A percentile compares a stretch with the other conserved stretches of the same genome.
Conservation (phyloP, 2,888 invertebrate genomes). For the Coenonympha glycerion region DNA sequence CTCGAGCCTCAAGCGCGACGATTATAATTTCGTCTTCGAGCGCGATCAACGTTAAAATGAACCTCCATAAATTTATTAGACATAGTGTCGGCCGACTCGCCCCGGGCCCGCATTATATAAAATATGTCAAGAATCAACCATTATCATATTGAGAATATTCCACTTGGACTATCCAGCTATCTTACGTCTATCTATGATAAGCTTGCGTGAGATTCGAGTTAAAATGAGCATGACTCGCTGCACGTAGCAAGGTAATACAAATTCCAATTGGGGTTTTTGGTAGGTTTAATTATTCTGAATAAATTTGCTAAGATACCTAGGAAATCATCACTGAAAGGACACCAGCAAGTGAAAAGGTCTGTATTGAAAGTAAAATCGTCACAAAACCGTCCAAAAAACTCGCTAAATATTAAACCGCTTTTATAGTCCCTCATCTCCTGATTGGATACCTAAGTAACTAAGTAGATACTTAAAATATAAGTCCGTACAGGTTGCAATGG, state of each 20-base stretch:
- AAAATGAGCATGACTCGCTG: constrained; percentile 42
- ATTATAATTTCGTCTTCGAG: constrained; percentile 65
- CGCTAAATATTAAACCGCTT: no score
- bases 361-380: no score
- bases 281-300: not conserved
- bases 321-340: no score
- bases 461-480: no score
- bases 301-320: not conserved
- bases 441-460: no score
- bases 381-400: no score
- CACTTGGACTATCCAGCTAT: constrained; percentile 45
- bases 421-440: no score
- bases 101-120: constrained; percentile 70
- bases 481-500: no score
- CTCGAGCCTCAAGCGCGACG: constrained; percentile 68
- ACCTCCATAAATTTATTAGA: constrained; percentile 75
- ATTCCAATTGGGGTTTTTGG: constrained; percentile 9
- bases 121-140: constrained; percentile 75
- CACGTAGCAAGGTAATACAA: constrained; percentile 27
- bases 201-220: constrained; percentile 36
- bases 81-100: constrained; percentile 70
- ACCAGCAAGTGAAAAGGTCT: no score
- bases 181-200: constrained; percentile 38
- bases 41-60: constrained; percentile 75
- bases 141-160: constrained; percentile 66